Evolutionary conservation across 2,888 invertebrate genomes (phyloP).

Genomic region (Spisula solida): DNA sequence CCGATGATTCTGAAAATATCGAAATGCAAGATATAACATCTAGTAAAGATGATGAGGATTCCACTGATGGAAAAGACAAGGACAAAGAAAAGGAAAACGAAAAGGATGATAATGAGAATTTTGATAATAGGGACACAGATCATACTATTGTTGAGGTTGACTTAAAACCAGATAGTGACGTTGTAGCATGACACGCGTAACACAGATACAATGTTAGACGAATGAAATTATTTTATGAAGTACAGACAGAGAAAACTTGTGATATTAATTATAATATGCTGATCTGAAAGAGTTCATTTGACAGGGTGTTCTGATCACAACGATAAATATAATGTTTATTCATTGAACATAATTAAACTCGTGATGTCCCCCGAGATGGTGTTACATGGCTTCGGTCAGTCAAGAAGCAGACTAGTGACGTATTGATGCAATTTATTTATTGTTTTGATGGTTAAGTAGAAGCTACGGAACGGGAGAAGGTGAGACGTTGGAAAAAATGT

Average conservation of each 20-base stretch:
- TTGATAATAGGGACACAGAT: constrained; percentile 52
- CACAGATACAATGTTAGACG: background rate
- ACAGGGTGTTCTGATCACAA: constrained; percentile 51
- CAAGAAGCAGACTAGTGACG: background rate
- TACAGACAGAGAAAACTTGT: constrained; percentile 28
- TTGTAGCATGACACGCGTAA: constrained; percentile 79
- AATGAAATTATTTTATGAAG: constrained; percentile 22
- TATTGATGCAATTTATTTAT: constrained; percentile 20
- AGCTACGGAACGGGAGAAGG: background rate
- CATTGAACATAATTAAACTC: constrained; percentile 30
- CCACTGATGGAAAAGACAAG: constrained; percentile 39
- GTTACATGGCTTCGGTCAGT: background rate
- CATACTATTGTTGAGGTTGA: constrained; percentile 82
- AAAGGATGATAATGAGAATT: constrained; percentile 30
- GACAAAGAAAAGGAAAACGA: constrained; percentile 39
- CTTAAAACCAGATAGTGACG: constrained; percentile 83
- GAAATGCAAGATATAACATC: constrained; percentile 63
- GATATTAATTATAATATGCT: constrained; percentile 47
- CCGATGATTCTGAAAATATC: constrained; percentile 48
- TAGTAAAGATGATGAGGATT: constrained; percentile 44
- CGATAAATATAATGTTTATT: constrained; percentile 45
- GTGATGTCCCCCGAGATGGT: constrained; percentile 25
- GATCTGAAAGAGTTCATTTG: constrained; percentile 39
- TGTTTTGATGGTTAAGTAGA: background rate
- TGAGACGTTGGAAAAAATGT: background rate